These are phyloP conservation scores for Pangasianodon hypophthalmus DNA, from an alignment of 2,113 vertebrate species.

Conservation along the genomic window DNA sequence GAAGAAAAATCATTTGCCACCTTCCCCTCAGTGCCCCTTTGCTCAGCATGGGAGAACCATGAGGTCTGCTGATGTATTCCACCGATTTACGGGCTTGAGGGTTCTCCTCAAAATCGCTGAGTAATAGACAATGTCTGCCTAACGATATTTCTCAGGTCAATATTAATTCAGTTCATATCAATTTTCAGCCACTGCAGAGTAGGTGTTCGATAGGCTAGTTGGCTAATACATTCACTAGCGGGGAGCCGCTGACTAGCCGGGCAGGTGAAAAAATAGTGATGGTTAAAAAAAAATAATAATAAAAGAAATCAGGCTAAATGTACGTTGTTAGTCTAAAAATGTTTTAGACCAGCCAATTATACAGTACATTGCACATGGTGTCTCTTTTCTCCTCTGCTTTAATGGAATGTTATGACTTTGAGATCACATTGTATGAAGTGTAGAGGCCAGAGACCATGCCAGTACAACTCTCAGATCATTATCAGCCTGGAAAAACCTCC, in stretches of 20 bases:
- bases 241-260: background rate
- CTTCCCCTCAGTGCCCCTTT: slow-evolving; percentile 49
- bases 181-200: slow-evolving; percentile 36
- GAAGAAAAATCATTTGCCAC: slow-evolving; percentile 60
- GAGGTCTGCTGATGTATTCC: slow-evolving; percentile 62
- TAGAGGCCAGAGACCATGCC: background rate
- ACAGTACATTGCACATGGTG: background rate
- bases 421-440: background rate
- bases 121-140: slow-evolving; percentile 52
- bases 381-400: background rate
- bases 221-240: background rate
- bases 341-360: background rate
- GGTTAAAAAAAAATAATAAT: background rate
- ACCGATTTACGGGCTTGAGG: slow-evolving; percentile 43
- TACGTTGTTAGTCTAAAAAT: background rate
- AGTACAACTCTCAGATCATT: background rate
- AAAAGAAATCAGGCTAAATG: background rate
- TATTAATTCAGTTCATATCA: slow-evolving; percentile 42
- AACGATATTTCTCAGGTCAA: slow-evolving; percentile 60
- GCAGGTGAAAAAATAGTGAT: background rate
- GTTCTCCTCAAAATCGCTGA: slow-evolving; percentile 46
- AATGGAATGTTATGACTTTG: background rate
- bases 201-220: background rate
- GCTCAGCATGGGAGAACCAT: slow-evolving; percentile 2
- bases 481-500: background rate